phyloP scores from a whole-genome alignment of 2,113 vertebrate genomes.

The Cranoglanis bouderius region DNA sequence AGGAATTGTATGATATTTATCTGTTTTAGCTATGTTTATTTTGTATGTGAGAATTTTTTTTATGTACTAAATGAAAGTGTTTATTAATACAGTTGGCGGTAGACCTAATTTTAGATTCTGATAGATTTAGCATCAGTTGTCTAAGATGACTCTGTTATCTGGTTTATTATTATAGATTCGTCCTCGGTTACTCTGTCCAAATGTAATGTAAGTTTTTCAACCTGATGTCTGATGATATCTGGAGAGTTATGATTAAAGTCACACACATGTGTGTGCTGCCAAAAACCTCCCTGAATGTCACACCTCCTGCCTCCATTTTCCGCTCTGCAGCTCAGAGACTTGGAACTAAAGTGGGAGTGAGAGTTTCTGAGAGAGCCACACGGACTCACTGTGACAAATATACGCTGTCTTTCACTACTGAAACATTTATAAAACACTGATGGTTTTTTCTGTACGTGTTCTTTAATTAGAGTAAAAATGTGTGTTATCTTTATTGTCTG shows the following conservation, averaged over 20 bases:
- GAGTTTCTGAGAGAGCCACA: background rate
- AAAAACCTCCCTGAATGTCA: background rate
- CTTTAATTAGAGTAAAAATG: background rate
- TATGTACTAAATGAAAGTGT: background rate
- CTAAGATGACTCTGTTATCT: background rate
- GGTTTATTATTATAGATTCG: background rate
- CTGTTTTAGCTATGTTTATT: background rate
- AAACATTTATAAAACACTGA: background rate
- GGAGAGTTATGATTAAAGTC: background rate
- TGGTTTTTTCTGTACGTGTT: background rate
- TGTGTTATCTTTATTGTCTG: background rate
- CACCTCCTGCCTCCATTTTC: background rate
- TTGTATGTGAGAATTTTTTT: background rate
- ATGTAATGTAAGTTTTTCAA: background rate
- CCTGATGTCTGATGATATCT: constrained; percentile 8
- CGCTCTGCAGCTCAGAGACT: background rate
- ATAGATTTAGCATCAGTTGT: background rate
- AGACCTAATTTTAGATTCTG: background rate
- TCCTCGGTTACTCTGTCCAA: background rate
- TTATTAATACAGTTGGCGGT: background rate
- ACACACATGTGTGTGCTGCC: background rate
- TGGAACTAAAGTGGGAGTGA: constrained; percentile 1
- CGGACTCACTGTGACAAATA: background rate
- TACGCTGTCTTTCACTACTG: background rate
- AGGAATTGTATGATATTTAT: background rate